Conservation (phyloP, 2,888 invertebrate genomes). For the Catocala fraxini region DNA sequence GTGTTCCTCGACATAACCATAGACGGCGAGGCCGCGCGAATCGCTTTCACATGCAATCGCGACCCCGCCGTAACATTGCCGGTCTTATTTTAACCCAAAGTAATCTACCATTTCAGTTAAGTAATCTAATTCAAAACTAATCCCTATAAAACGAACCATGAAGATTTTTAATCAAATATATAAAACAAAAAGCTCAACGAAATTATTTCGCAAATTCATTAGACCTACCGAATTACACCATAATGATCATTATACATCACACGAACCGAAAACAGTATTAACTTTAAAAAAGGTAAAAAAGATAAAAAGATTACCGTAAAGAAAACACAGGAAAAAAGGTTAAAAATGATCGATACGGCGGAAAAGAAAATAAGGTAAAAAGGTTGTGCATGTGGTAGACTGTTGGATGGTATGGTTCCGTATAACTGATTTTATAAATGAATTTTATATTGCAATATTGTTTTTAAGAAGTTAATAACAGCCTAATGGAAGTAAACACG, state of each 20-base stretch:
- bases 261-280: conserved; percentile 74
- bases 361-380: conserved; percentile 42
- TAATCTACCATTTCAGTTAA: background rate
- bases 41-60: too few relatives aligned
- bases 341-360: conserved; percentile 51
- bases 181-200: conserved; percentile 32
- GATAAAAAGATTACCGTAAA: conserved; percentile 51
- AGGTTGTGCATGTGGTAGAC: conserved; percentile 42
- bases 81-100: too few relatives aligned
- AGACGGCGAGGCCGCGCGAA: too few relatives aligned
- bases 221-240: conserved; percentile 63
- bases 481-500: too few relatives aligned
- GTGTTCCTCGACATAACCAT: too few relatives aligned
- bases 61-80: too few relatives aligned
- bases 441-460: too few relatives aligned
- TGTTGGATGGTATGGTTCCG: conserved; percentile 35
- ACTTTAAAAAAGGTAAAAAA: conserved; percentile 54
- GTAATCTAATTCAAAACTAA: conserved; percentile 1
- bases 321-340: conserved; percentile 52
- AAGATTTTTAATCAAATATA: conserved; percentile 40
- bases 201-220: conserved; percentile 65
- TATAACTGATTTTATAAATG: background rate
- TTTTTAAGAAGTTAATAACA: too few relatives aligned
- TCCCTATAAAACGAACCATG: conserved; percentile 4
- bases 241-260: conserved; percentile 71